Conservation (phyloP, 1,140 invertebrate species). For the Sycophila sp. region DNA sequence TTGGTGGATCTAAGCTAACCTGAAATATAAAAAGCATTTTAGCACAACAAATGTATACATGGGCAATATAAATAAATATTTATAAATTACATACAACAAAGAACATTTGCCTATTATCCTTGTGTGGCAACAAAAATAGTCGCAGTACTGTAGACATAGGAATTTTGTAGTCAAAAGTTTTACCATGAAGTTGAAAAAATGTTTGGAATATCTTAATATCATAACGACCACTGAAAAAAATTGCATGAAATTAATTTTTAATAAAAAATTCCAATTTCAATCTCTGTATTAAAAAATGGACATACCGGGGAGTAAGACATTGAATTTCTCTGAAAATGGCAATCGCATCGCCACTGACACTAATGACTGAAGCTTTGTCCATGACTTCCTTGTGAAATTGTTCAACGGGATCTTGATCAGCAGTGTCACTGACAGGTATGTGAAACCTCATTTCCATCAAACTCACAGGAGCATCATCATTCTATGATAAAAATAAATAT, state of each 20-base stretch:
- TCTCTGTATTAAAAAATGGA: constrained; percentile 12
- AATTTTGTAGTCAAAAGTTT: constrained; percentile 99
- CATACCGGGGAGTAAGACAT: constrained; percentile 95
- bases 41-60: neutral
- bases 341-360: constrained; percentile 96
- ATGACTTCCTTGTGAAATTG: constrained; percentile 96
- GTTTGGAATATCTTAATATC: constrained; percentile 98
- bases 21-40: constrained; percentile 50
- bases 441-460: constrained; percentile 98
- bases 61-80: neutral
- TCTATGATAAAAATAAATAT: constrained; percentile 67
- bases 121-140: constrained; percentile 95
- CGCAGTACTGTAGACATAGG: constrained; percentile 95
- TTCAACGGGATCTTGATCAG: constrained; percentile 91
- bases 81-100: constrained; percentile 82
- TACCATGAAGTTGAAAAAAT: constrained; percentile 99
- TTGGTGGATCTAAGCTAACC: constrained; percentile 96
- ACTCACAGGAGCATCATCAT: constrained; percentile 97
- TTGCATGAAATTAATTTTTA: constrained; percentile 35
- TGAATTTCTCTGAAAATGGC: constrained; percentile 97
- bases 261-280: constrained; percentile 24
- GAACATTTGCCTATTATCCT: constrained; percentile 97
- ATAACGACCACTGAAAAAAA: constrained; percentile 90
- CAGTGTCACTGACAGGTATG: constrained; percentile 88
- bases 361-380: constrained; percentile 97